Evolutionary conservation across 2,888 invertebrate genomes (phyloP), one percentile per base, ranked within the genome.

Genomic region (Endomychus coccineus): DNA sequence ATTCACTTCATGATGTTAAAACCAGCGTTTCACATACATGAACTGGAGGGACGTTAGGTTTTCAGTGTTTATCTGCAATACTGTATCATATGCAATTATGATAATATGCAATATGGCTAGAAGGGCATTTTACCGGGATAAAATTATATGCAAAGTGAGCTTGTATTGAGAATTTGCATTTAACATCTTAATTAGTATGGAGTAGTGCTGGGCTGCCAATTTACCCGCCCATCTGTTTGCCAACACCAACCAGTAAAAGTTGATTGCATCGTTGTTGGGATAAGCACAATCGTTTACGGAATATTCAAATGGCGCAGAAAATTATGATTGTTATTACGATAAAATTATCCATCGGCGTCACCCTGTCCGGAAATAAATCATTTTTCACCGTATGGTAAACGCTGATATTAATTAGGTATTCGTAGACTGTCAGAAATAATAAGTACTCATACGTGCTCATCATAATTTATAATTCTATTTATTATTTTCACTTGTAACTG

Each of bases 141-240:
- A 25, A 31, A 37, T 37, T 37, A 31, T 31, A 9, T 30, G 31
- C 31, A 23, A 37, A 32, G 21, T 31, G 16, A 27, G 30, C 24
- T 13, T n/a, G 15, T 16, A 16, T 23, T 24, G 30, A 16, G 24
- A 13, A 16, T 4, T 17, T 59, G 52, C 58, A 59, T 60, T 58
- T 55, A 57, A 55, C 55, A 54, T 61, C 60, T 62, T 64, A 62
- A 64, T 64, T 64, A 62, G 49, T 48, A 54, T 53, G 51, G 52
- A 50, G 50, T 45, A 46, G 48, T 51, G 51, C 48, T 45, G 43
- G 44, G 49, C 48, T 48, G 49, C 50, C 50, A 53, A 50, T 46
- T 49, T 53, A 44, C 48, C 53, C 60, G 59, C 61, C 61, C 59
- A 59, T 56, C 50, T 58, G 55, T 55, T 60, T 58, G 54, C 50